These are phyloP conservation scores for Fratercula arctica DNA, from an alignment of 2,797 vertebrate genomes.

Conservation along the genomic window DNA sequence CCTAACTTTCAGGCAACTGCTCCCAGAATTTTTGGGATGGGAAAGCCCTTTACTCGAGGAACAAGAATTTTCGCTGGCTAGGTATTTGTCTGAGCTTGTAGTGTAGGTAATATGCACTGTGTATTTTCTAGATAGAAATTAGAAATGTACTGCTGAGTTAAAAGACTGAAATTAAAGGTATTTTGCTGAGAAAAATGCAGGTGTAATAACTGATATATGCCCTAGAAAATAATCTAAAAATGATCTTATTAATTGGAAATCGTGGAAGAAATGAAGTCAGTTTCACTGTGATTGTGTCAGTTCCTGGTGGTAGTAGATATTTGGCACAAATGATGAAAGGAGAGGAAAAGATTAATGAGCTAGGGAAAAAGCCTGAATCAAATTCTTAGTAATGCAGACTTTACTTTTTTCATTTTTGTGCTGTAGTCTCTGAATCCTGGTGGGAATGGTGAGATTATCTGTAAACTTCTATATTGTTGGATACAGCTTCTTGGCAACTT, in stretches of 20 bases:
- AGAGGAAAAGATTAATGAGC: not conserved
- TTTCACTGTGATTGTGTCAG: not conserved
- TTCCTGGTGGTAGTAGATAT: not conserved
- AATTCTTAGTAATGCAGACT: not conserved
- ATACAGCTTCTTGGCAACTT: not conserved
- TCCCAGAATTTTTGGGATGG: constrained; percentile 18
- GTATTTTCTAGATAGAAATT: not conserved
- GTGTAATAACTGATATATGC: not conserved
- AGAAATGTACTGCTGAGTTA: not conserved
- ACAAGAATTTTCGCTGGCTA: constrained; percentile 19
- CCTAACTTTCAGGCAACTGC: not conserved
- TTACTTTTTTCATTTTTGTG: not conserved
- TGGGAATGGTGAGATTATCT: not conserved
- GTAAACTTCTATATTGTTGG: not conserved
- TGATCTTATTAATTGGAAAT: not conserved
- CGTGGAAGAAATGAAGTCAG: not conserved
- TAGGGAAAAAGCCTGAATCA: not conserved
- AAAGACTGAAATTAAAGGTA: not conserved
- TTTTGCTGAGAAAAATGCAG: not conserved
- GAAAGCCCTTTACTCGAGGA: not conserved
- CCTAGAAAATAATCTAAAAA: not conserved
- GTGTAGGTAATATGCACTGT: not conserved
- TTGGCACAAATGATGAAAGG: not conserved
- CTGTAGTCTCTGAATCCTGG: not conserved
- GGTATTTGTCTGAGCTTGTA: constrained; percentile 53